Percentiles rank a stretch among this genome's conserved stretches.
Conservation (phyloP, 2,888 invertebrate species). For the Drosophila acutilabella region DNA sequence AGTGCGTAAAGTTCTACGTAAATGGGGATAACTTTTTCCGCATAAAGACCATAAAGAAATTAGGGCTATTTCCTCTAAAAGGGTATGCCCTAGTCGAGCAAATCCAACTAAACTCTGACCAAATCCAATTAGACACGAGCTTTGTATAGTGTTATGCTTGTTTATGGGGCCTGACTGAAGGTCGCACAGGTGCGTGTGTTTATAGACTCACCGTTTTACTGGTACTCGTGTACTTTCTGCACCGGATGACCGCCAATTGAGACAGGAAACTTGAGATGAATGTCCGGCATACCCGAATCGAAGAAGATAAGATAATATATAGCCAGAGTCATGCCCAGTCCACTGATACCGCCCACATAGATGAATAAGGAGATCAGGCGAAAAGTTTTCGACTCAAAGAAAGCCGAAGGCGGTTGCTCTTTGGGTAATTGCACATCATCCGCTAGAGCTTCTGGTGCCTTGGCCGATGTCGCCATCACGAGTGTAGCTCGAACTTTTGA, state of each 20-base stretch:
- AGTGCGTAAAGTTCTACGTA: too few species aligned
- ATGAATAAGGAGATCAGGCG: slow-evolving; percentile 79
- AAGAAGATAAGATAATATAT: slow-evolving; percentile 83
- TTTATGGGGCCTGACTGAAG: not conserved
- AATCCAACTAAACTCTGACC: not conserved
- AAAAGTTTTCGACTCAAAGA: slow-evolving; percentile 80
- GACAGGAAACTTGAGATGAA: slow-evolving; percentile 81
- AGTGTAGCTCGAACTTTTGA: not conserved
- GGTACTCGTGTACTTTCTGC: slow-evolving; percentile 77
- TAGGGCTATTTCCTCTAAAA: not conserved
- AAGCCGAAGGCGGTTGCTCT: slow-evolving; percentile 56
- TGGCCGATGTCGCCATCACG: slow-evolving; percentile 28
- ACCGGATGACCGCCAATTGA: slow-evolving; percentile 80
- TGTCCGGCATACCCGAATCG: slow-evolving; percentile 84
- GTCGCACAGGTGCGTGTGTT: not conserved
- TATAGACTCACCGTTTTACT: slow-evolving; percentile 38
- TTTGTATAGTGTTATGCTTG: slow-evolving; percentile 7
- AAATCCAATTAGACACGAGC: slow-evolving; percentile 66
- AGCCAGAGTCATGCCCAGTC: slow-evolving; percentile 81
- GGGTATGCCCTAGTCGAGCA: slow-evolving; percentile 19
- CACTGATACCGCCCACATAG: slow-evolving; percentile 83
- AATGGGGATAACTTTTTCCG: too few species aligned
- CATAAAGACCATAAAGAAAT: too few species aligned
- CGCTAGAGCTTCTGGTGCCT: not conserved
- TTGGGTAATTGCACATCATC: slow-evolving; percentile 65